A percentile compares a stretch with the other conserved stretches of the same genome.
These are phyloP conservation scores for Istiophorus platypterus DNA, from an alignment of 2,113 vertebrate species.

Conservation along the genomic window DNA sequence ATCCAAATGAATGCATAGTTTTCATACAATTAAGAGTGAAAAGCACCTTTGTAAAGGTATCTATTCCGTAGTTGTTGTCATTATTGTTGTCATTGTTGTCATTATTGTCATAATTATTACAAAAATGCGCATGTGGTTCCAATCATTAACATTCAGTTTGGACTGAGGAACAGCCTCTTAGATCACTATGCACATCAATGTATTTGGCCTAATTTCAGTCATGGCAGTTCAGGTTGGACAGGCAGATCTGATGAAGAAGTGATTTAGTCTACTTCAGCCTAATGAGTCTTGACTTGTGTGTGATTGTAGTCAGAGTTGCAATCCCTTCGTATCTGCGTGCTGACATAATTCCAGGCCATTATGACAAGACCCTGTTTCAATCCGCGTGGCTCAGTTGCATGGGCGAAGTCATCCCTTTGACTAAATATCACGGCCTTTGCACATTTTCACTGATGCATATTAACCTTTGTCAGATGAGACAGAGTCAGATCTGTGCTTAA, in stretches of 20 bases:
- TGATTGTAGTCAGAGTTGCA: conserved; percentile 31
- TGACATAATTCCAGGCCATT: conserved; percentile 29
- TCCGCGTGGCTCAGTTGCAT: background rate
- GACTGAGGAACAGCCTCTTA: background rate
- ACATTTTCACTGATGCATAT: conserved; percentile 39
- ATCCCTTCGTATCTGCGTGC: background rate
- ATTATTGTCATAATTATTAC: background rate
- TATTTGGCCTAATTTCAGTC: conserved; percentile 21
- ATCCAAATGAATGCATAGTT: too few species aligned
- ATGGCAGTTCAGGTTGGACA: conserved; percentile 9
- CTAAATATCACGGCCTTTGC: conserved; percentile 57
- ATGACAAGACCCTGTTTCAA: background rate
- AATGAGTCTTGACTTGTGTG: conserved; percentile 42
- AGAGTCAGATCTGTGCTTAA: conserved; percentile 8
- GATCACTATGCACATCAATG: background rate
- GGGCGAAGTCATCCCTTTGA: background rate
- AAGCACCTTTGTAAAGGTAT: background rate
- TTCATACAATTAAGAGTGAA: too few species aligned
- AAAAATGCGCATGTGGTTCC: background rate
- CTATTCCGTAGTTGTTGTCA: background rate
- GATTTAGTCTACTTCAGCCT: conserved; percentile 47
- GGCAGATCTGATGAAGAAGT: conserved; percentile 38
- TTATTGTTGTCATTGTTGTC: background rate
- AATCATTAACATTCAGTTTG: conserved; percentile 12
- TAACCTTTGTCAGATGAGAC: conserved; percentile 60